Evolutionary conservation across 2,113 vertebrate genomes (phyloP).

Genomic region (Lepus europaeus): DNA sequence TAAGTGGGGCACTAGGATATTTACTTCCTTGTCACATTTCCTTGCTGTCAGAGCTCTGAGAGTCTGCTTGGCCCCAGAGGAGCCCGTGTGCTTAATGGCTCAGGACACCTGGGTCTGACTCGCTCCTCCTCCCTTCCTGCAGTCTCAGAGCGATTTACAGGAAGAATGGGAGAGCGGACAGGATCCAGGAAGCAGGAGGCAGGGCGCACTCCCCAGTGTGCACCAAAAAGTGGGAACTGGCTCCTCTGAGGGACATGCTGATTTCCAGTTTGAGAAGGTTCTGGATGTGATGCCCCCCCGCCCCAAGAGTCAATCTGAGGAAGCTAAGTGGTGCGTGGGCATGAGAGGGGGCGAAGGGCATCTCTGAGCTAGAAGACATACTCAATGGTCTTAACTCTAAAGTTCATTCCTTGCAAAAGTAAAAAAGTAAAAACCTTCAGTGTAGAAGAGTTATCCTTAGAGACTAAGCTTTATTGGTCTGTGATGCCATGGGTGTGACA

Average conservation of each 20-base stretch:
- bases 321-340: not conserved
- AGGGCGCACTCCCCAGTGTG: not conserved
- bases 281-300: not conserved
- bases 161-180: not conserved
- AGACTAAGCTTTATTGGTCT: not conserved
- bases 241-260: not conserved
- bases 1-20: constrained; percentile 76
- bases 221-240: not conserved
- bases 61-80: constrained; percentile 56
- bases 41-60: constrained; percentile 78
- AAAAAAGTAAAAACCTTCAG: not conserved
- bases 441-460: not conserved
- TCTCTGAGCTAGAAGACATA: not conserved
- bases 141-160: constrained; percentile 62
- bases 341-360: too few relatives aligned
- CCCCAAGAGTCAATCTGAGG: not conserved
- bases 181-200: constrained; percentile 5
- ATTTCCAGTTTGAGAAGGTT: constrained; percentile 47
- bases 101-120: constrained; percentile 73
- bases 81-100: constrained; percentile 68
- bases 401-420: not conserved
- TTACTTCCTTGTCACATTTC: constrained; percentile 84
- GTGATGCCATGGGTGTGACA: not conserved
- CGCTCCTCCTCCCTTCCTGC: not conserved
- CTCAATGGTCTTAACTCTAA: not conserved